Evolutionary conservation across 2,113 vertebrate genomes (phyloP).

Genomic region (Lepidiolamprologus cunningtoni): DNA sequence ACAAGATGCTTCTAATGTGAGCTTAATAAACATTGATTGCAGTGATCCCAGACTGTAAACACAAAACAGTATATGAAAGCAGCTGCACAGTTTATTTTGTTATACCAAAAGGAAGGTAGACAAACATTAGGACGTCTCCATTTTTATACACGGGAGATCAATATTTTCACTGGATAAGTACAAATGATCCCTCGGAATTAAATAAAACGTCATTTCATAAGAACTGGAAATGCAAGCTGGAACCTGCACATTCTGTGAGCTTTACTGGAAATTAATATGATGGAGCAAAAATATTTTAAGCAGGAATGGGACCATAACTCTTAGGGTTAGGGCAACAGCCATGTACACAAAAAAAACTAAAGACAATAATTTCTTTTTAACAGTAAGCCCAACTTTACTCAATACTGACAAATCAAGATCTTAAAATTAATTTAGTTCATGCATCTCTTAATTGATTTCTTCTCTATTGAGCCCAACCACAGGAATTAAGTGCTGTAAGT

Average conservation of each 20-base stretch:
- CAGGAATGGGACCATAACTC: not conserved
- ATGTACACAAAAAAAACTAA: not conserved
- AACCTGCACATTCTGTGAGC: not conserved
- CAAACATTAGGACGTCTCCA: not conserved
- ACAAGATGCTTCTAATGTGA: not conserved
- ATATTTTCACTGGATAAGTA: not conserved
- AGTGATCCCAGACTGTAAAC: not conserved
- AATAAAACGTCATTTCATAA: not conserved
- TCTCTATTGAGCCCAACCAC: not conserved
- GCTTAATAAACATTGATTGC: not conserved
- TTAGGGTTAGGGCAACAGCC: not conserved
- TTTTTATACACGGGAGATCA: not conserved
- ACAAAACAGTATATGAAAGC: not conserved
- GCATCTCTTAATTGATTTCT: not conserved
- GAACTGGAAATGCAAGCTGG: not conserved
- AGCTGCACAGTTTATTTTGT: not conserved
- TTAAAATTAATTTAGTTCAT: not conserved
- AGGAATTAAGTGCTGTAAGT: conserved; percentile 23
- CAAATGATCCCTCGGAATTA: not conserved
- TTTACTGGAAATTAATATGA: not conserved
- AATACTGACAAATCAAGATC: not conserved
- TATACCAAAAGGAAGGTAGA: not conserved
- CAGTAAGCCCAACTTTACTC: not conserved
- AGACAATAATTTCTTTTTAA: not conserved
- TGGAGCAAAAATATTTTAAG: not conserved